Evolutionary conservation across 2,888 invertebrate genomes (phyloP), one percentile per base, ranked within the genome.

Genomic region (Drosophila prostipennis): DNA sequence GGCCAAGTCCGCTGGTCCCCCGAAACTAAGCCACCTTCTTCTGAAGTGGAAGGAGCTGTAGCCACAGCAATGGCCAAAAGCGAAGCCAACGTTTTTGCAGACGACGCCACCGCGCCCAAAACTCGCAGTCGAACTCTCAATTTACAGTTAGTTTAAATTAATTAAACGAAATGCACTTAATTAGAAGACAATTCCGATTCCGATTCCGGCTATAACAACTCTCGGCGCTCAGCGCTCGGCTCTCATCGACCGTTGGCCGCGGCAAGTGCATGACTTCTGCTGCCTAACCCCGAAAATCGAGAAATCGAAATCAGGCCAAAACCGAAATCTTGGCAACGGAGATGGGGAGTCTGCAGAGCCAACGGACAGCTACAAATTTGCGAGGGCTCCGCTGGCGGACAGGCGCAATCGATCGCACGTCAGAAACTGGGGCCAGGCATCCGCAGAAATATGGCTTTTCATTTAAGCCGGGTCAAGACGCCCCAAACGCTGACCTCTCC

Each of bases 81-180:
- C 14, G 5, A n/a, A n/a, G 26, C 8, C n/a, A 14, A 26, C 29
- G 19, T 45, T 46, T 16, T 46, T 59, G 63, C 60, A 61, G 77
- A 74, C 61, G 74, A 74, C 70, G 75, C 76, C 78, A 83, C 74
- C 89, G 84, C 86, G 80, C 82, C 89, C 81, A 80, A 76, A 74
- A 68, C 52, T 49, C 49, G 40, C 72, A 39, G 49, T 37, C 65
- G 51, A 72, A 58, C 65, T 69, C 67, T 77, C 77, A 88, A 83
- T 90, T 89, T 89, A 90, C 90, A 90, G 90, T 90, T 90, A 90
- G 80, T 88, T 91, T 87, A 90, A 90, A 91, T 90, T 91, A 90
- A 90, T 90, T 90, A 90, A 90, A 78, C 82, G 89, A 89, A 89
- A 89, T 87, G 84, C 86, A 89, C 85, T 89, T 90, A 90, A 89